phyloP scores from a whole-genome alignment of 1,140 invertebrate species.

The Drosophila chauvacae region DNA sequence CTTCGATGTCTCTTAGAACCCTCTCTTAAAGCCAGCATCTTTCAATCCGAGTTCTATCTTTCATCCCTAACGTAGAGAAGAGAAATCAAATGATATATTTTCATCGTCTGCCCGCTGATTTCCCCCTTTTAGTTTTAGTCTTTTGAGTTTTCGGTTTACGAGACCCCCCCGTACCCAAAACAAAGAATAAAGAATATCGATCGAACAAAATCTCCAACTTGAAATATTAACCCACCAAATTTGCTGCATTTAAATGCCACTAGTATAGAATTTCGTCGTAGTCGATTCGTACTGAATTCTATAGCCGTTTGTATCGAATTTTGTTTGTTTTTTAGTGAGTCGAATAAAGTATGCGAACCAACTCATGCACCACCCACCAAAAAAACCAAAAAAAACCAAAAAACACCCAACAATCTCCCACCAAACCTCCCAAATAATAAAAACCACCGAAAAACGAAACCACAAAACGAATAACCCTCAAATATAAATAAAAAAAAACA shows the following conservation, averaged over 20 bases:
- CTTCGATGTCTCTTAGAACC: constrained; percentile 8
- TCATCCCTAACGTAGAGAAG: constrained; percentile 6
- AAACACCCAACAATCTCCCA: constrained; percentile 19
- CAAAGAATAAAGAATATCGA: constrained; percentile 23
- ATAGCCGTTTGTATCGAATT: constrained; percentile 83
- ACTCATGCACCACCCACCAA: constrained; percentile 72
- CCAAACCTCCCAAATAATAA: constrained; percentile 11
- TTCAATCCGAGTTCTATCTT: constrained; percentile 21
- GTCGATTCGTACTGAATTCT: constrained; percentile 70
- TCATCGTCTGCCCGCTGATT: constrained; percentile 10
- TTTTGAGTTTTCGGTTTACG: constrained; percentile 26
- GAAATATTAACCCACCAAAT: constrained; percentile 78
- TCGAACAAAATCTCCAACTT: constrained; percentile 52
- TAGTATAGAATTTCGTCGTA: constrained; percentile 71
- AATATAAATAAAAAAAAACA: constrained; percentile 21
- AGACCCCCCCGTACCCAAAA: constrained; percentile 40
- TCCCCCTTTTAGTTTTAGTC: constrained; percentile 25
- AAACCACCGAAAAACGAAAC: constrained; percentile 39
- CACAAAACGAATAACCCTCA: constrained; percentile 38
- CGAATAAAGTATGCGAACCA: constrained; percentile 83
- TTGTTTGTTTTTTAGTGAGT: constrained; percentile 84
- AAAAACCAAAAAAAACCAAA: constrained; percentile 14
- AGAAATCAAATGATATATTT: background rate
- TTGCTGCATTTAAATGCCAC: constrained; percentile 74
- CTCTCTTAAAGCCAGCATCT: constrained; percentile 16